Percentiles rank a stretch among this genome's conserved stretches.
Evolutionary conservation across 2,113 vertebrate genomes (phyloP).

Genomic region (Pristiophorus japonicus): DNA sequence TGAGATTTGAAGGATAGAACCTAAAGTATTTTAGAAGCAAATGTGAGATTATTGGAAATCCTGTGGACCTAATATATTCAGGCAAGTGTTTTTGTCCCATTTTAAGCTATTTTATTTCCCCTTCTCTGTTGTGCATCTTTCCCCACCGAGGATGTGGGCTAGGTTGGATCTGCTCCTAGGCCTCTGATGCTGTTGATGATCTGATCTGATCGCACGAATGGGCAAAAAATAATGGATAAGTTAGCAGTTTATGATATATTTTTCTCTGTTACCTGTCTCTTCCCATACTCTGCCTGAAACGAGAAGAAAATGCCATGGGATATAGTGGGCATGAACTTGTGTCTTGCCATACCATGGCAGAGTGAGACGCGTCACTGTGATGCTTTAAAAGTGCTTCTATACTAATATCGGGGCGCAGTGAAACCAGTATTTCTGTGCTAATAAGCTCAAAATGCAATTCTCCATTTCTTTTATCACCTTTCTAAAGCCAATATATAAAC

Average conservation of each 20-base stretch:
- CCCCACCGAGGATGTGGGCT: neutral
- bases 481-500: neutral
- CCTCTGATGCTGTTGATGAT: neutral
- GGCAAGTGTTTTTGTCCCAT: neutral
- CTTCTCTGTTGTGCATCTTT: neutral
- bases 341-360: neutral
- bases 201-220: neutral
- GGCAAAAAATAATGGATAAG: neutral
- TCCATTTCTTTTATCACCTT: neutral
- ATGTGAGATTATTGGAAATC: neutral
- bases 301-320: neutral
- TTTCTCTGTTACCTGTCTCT: too few relatives aligned
- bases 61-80: neutral
- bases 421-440: neutral
- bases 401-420: neutral
- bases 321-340: neutral
- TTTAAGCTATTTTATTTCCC: neutral
- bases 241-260: too few relatives aligned
- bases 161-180: neutral
- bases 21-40: neutral
- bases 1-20: neutral
- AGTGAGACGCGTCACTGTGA: neutral
- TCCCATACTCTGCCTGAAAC: too few relatives aligned
- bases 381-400: neutral
- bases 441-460: neutral